A percentile compares a stretch with the other conserved stretches of the same genome.
Conservation (phyloP, 2,797 vertebrate genomes). For the Halcyon leucocephala region DNA sequence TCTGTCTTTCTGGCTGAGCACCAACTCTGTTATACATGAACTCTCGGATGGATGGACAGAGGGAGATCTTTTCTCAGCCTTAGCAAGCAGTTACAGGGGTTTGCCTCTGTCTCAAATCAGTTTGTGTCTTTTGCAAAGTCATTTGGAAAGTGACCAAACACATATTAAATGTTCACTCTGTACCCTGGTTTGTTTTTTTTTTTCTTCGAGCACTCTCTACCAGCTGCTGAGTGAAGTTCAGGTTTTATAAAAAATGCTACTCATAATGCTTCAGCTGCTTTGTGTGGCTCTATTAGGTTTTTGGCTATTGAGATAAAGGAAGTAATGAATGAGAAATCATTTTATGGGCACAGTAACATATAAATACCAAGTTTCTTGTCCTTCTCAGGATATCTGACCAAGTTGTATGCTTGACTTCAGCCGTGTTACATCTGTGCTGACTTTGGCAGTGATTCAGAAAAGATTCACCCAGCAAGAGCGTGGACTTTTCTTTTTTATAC, state of each 20-base stretch:
- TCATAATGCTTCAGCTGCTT: not conserved
- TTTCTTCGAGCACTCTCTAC: not conserved
- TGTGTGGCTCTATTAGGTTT: not conserved
- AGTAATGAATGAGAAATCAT: not conserved
- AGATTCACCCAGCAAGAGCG: not conserved
- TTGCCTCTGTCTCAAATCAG: not conserved
- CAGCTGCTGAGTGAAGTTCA: not conserved
- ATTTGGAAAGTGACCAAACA: not conserved
- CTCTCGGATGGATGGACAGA: not conserved
- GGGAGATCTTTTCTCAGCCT: not conserved
- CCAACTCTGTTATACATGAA: rapidly evolving
- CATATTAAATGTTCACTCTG: not conserved
- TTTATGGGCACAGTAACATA: not conserved
- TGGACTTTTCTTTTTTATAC: not conserved
- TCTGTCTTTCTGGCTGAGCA: not conserved
- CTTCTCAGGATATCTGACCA: not conserved
- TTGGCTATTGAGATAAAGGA: not conserved
- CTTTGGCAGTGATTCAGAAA: not conserved
- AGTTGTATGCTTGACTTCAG: not conserved
- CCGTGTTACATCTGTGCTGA: not conserved
- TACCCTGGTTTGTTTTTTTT: not conserved
- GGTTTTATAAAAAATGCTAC: not conserved
- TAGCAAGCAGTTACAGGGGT: not conserved
- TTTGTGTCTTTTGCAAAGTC: not conserved
- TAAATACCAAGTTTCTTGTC: not conserved